phyloP scores from a whole-genome alignment of 2,888 invertebrate genomes.

The Polyommatus iphigenia region DNA sequence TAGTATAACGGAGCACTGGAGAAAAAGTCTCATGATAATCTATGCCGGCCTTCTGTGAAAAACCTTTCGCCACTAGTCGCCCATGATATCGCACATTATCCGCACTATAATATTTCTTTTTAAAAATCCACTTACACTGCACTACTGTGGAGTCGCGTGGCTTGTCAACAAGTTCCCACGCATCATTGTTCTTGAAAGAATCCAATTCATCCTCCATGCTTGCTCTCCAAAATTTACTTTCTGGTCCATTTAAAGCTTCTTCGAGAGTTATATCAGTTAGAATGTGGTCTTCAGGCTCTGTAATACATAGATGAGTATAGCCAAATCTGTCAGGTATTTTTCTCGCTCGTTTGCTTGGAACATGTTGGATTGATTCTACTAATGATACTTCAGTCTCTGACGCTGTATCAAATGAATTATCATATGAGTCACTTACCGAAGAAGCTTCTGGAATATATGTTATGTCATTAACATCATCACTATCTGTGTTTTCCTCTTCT shows the following conservation, averaged over 20 bases:
- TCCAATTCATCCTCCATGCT: conserved; percentile 31
- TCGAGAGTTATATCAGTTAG: conserved; percentile 9
- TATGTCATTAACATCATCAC: neutral
- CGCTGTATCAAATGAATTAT: neutral
- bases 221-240: conserved; percentile 31
- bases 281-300: neutral
- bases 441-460: conserved; percentile 12
- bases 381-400: conserved; percentile 3
- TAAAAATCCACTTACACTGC: neutral
- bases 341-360: neutral
- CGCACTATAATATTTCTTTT: neutral
- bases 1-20: no score
- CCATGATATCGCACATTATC: no score
- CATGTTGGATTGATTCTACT: neutral
- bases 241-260: conserved; percentile 35
- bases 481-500: neutral
- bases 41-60: no score
- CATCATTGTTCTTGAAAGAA: conserved; percentile 35
- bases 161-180: conserved; percentile 35
- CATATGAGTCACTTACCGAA: conserved; percentile 11
- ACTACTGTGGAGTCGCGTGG: conserved; percentile 30
- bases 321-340: no score
- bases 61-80: no score
- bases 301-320: neutral
- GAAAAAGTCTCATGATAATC: no score